These are phyloP conservation scores for Acropternis orthonyx DNA, from an alignment of 2,797 vertebrate genomes.

Conservation along the genomic window DNA sequence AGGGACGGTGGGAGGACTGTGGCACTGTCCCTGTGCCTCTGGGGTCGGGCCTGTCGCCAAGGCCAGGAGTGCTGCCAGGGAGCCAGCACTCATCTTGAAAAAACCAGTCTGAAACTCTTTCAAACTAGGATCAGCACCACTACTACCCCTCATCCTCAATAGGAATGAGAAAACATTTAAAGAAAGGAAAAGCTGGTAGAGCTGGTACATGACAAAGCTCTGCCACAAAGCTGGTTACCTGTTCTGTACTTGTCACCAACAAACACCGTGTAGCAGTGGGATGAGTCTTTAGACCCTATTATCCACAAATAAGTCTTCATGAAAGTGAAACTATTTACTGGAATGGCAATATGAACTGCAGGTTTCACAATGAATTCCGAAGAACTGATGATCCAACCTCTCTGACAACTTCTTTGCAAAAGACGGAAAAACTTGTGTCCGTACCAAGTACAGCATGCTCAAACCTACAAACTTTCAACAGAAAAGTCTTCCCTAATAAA, in stretches of 20 bases:
- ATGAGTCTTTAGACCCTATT: background rate
- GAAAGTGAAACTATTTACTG: background rate
- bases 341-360: background rate
- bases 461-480: background rate
- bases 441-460: background rate
- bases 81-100: fast-evolving
- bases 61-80: background rate
- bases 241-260: background rate
- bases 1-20: background rate
- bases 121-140: background rate
- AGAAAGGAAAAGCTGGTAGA: background rate
- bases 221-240: background rate
- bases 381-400: background rate
- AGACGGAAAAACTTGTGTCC: background rate
- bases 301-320: background rate
- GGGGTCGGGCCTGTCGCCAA: fast-evolving
- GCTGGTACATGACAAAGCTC: background rate
- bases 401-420: background rate
- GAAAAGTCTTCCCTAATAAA: background rate
- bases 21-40: background rate
- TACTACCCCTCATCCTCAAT: no score
- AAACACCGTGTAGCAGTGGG: background rate
- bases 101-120: background rate
- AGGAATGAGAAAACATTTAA: background rate
- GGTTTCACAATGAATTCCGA: background rate